Conservation (phyloP, 2,113 vertebrate species). For the Heptranchias perlo region DNA sequence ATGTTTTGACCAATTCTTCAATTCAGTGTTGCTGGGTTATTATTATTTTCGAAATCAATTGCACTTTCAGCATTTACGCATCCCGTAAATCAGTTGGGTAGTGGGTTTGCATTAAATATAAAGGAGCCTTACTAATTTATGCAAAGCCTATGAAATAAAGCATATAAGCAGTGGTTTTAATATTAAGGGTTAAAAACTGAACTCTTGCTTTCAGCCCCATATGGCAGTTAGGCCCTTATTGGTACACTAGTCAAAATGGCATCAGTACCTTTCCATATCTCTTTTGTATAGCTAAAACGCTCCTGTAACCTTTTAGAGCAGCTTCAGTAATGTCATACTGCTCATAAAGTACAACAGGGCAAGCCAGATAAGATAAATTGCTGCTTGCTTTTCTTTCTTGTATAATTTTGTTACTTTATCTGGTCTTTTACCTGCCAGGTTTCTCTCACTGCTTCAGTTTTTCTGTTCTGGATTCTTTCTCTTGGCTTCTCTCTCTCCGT, state of each 20-base stretch:
- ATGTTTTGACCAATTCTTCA: not conserved
- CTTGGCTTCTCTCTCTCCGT: not conserved
- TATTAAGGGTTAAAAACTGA: not conserved
- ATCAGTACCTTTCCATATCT: no score
- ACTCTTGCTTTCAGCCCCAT: no score
- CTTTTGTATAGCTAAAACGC: no score
- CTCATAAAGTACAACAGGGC: not conserved
- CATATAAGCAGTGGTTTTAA: no score
- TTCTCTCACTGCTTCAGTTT: not conserved
- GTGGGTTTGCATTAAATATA: not conserved
- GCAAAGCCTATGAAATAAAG: not conserved
- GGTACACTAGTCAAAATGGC: no score
- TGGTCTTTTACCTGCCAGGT: not conserved
- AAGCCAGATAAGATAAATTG: not conserved
- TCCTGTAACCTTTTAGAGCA: no score
- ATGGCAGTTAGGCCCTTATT: no score
- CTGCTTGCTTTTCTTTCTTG: not conserved
- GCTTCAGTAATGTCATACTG: no score
- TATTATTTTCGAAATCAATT: not conserved
- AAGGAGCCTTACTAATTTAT: not conserved
- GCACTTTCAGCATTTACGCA: not conserved
- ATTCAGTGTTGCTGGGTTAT: not conserved
- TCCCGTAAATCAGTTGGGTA: not conserved
- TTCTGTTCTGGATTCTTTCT: not conserved
- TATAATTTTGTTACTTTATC: not conserved